Base-by-base conservation (phyloP, 2,113 vertebrate species). In the Gobio gobio region DNA sequence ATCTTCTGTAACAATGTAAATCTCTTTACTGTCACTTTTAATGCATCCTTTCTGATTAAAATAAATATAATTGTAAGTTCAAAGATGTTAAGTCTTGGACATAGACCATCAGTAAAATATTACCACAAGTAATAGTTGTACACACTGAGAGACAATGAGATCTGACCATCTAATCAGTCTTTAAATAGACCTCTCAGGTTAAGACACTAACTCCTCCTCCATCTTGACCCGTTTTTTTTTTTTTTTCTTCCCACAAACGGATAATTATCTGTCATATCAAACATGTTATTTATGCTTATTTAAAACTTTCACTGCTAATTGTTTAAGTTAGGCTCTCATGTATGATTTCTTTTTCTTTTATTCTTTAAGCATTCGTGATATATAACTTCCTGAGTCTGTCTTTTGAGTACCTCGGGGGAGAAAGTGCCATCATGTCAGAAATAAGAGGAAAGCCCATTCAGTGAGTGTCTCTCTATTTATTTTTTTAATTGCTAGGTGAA, bases 381-480 rank as follows among this genome's bases (percentile, higher is more conserved):
- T 99, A 99, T 92, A 99, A 97, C 90, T 99, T 99, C 91, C 93
- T 99, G 90, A 99, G 97, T 90, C 95, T 99, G 84, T 98, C 97
- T 87, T 99, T 99, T 13, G 97, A 99, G 92, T 99, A 99, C 90
- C 95, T 99, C 0, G 98, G 98, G 33, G 98, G 98, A 24, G 98
- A 99, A 90, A 99, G 98, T 24, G 96, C 95, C 63, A 99, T 99
- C 94, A 99, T 99, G 98, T 89, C 97, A 0, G 98, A 99, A 94
- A 97, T 99, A 82, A 94, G 97, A 86, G 98, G 97, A 73, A 99
- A 98, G 86, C 95, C 95, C 45, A 93, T 99, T 87, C 91, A 88
- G 98, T 99, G 90, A 96, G 97, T 93, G 3, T 68, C 56, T 54
- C 47, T 68, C 18, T 8, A 22, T 56, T 18, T 56, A 2, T 56